Conservation (phyloP, 2,113 vertebrate genomes). For the Rhadina sibilatrix region DNA sequence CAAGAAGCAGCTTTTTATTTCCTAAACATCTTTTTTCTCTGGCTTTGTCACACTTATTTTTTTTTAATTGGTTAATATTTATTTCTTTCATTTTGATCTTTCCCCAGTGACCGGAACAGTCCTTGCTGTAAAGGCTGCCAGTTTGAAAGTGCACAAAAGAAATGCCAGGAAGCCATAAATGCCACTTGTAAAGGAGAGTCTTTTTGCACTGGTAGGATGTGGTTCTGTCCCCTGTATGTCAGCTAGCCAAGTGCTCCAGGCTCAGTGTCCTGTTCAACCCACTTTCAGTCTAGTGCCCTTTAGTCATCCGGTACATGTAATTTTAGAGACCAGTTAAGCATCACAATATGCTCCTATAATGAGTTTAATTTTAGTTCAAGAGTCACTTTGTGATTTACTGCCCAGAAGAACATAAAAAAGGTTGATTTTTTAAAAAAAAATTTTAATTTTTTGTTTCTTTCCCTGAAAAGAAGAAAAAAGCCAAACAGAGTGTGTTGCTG, state of each 20-base stretch:
- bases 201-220: constrained; percentile 85
- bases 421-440: too few species aligned
- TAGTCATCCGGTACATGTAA: not conserved
- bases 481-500: not conserved
- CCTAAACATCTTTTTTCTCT: not conserved
- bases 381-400: not conserved
- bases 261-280: not conserved
- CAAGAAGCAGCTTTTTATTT: not conserved
- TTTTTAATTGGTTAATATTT: not conserved
- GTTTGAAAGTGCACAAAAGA: constrained; percentile 82
- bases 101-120: constrained; percentile 91
- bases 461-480: not conserved
- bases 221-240: not conserved
- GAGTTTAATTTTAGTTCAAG: not conserved
- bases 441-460: not conserved
- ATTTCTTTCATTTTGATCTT: not conserved
- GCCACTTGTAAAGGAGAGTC: constrained; percentile 94
- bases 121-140: constrained; percentile 89
- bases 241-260: not conserved
- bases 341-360: not conserved
- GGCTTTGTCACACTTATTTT: not conserved
- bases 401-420: not conserved
- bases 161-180: constrained; percentile 93
- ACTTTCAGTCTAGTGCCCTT: not conserved
- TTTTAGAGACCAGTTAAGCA: not conserved